Conservation (phyloP, 1,140 invertebrate genomes). For the Eupristina koningsbergeri region DNA sequence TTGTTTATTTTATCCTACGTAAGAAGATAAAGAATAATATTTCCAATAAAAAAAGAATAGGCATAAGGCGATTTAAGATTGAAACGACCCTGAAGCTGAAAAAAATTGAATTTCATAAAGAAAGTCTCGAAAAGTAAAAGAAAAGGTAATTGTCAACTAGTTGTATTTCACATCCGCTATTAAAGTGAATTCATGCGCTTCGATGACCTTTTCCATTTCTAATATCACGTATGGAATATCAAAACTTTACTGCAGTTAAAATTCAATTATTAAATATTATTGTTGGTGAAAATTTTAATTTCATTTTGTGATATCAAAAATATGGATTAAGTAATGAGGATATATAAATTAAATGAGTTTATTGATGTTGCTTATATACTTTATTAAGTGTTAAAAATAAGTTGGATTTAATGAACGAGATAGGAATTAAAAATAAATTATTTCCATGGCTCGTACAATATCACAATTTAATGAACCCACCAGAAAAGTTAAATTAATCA, state of each 20-base stretch:
- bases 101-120: conserved; percentile 35
- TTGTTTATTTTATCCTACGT: not conserved
- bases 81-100: conserved; percentile 3
- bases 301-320: not conserved
- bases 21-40: conserved; percentile 9
- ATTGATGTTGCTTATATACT: not conserved
- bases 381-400: not conserved
- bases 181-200: conserved; percentile 1
- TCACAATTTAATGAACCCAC: too few species aligned
- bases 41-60: not conserved
- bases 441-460: not conserved
- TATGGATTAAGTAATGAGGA: not conserved
- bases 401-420: not conserved
- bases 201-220: conserved; percentile 19
- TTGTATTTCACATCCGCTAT: conserved; percentile 8
- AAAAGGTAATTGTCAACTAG: conserved; percentile 29
- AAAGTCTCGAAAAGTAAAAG: conserved; percentile 16
- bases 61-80: conserved; percentile 30
- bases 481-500: not conserved
- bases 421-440: not conserved
- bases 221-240: not conserved
- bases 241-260: not conserved
- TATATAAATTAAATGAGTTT: not conserved
- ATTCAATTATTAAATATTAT: not conserved
- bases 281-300: not conserved